Evolutionary conservation across 1,140 invertebrate genomes (phyloP).

Genomic region (Leptoteleia sp.): DNA sequence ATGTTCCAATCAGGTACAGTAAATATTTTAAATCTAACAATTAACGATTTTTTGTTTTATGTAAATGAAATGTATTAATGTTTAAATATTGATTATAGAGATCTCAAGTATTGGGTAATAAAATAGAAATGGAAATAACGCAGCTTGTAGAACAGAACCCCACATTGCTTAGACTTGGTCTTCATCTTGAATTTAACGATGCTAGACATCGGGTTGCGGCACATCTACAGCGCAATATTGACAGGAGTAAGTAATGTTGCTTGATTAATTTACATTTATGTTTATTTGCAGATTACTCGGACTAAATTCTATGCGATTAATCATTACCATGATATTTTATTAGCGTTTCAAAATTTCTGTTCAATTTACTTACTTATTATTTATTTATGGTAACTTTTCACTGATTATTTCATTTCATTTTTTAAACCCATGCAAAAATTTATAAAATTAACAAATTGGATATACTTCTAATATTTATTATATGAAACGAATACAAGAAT

Average conservation of each 20-base stretch:
- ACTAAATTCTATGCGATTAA: too few species aligned
- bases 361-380: too few species aligned
- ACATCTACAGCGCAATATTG: slow-evolving; percentile 97
- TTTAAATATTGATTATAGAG: too few species aligned
- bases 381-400: too few species aligned
- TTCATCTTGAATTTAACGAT: slow-evolving; percentile 98
- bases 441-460: too few species aligned
- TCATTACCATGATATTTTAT: neutral
- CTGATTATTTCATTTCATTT: too few species aligned
- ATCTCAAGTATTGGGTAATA: slow-evolving; percentile 96
- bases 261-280: neutral
- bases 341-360: too few species aligned
- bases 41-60: too few species aligned
- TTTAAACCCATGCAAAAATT: too few species aligned
- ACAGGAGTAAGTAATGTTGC: slow-evolving; percentile 91
- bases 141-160: slow-evolving; percentile 95
- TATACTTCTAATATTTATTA: too few species aligned
- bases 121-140: slow-evolving; percentile 99
- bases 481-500: neutral
- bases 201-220: slow-evolving; percentile 95
- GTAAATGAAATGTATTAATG: too few species aligned
- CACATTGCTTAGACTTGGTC: slow-evolving; percentile 93
- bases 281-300: neutral
- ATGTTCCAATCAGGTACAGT: slow-evolving; percentile 94
- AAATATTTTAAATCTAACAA: slow-evolving; percentile 4